A percentile compares a stretch with the other conserved stretches of the same genome.
Evolutionary conservation across 2,888 invertebrate species (phyloP).

Genomic region (Diarsia dahlii): DNA sequence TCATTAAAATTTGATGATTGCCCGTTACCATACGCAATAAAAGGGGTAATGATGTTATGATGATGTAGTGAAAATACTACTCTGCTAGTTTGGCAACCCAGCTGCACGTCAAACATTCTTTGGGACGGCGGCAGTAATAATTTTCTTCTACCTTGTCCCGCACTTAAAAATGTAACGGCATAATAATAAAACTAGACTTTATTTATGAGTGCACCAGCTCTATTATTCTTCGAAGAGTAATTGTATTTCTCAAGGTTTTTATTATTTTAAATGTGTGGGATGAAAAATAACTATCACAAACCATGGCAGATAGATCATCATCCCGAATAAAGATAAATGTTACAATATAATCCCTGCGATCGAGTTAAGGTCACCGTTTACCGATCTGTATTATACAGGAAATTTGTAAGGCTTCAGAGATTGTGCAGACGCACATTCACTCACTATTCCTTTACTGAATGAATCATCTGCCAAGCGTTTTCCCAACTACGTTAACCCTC

Average conservation of each 20-base stretch:
- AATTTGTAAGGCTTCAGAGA: not conserved
- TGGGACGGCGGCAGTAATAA: too few relatives aligned
- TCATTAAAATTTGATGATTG: too few relatives aligned
- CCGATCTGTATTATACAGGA: not conserved
- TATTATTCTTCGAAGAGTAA: not conserved
- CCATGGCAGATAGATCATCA: not conserved
- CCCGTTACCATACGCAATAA: too few relatives aligned
- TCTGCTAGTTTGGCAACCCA: not conserved
- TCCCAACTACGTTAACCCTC: too few relatives aligned
- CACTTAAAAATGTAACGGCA: too few relatives aligned
- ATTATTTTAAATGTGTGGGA: not conserved
- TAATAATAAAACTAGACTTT: not conserved
- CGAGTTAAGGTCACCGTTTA: not conserved
- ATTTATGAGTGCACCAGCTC: not conserved
- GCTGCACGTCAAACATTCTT: too few relatives aligned
- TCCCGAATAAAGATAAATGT: too few relatives aligned
- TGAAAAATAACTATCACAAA: not conserved
- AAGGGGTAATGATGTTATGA: not conserved
- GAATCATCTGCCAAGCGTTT: too few relatives aligned
- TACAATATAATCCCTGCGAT: not conserved
- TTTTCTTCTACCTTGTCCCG: too few relatives aligned
- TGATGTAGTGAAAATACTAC: not conserved
- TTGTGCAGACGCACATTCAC: not conserved
- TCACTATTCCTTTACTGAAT: not conserved
- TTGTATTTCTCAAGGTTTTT: not conserved